phyloP scores from a whole-genome alignment of 2,797 vertebrate genomes.

The Diglossa cyanea region DNA sequence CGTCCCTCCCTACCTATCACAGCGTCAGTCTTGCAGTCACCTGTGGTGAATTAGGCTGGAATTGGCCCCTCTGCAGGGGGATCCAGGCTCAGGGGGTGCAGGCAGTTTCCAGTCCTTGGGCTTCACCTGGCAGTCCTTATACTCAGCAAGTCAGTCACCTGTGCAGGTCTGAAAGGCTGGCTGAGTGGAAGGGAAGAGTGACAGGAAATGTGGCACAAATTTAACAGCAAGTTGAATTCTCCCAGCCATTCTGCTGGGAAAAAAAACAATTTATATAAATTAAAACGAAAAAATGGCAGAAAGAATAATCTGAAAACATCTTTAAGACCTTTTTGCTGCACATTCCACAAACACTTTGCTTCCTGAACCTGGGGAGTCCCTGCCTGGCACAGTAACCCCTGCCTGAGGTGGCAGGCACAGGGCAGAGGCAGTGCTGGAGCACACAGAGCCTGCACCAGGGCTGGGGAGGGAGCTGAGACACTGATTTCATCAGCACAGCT shows the following conservation, averaged over 20 bases:
- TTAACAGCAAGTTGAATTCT: neutral
- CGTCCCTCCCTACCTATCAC: neutral
- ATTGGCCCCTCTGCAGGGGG: neutral
- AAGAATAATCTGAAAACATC: neutral
- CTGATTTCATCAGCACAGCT: neutral
- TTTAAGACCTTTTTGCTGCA: neutral
- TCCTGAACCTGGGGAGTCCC: neutral
- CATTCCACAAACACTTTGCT: neutral
- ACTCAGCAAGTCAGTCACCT: neutral
- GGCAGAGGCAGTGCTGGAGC: neutral
- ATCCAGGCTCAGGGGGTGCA: neutral
- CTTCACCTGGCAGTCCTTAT: neutral
- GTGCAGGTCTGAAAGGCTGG: neutral
- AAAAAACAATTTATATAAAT: neutral
- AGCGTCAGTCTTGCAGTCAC: neutral
- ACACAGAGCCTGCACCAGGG: neutral
- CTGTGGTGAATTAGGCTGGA: neutral
- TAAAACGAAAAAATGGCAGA: rapidly evolving
- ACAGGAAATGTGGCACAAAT: neutral
- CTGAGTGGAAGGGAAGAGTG: neutral
- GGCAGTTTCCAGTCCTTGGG: neutral
- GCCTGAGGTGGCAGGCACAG: neutral
- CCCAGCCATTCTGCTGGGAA: neutral
- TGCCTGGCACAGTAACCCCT: neutral
- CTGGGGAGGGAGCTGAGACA: neutral